phyloP scores from a whole-genome alignment of 2,113 vertebrate genomes.

The Chlamydotis undulata region DNA sequence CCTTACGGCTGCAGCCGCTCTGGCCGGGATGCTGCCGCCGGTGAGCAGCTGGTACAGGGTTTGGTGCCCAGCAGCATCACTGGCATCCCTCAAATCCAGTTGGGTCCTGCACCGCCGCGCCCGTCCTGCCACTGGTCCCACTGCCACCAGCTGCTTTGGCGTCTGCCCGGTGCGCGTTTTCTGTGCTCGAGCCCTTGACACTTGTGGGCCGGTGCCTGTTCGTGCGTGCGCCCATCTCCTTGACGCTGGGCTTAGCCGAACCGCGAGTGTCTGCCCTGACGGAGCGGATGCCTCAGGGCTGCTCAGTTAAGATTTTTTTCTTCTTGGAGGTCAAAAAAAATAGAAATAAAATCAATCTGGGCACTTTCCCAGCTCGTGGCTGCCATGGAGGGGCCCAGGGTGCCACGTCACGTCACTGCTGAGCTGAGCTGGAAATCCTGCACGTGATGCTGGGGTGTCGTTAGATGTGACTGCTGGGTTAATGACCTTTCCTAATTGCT shows the following conservation, averaged over 20 bases:
- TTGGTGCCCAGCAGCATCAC: neutral
- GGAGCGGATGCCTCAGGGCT: rapidly evolving
- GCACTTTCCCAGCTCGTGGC: neutral
- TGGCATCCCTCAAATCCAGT: neutral
- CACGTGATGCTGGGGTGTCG: rapidly evolving
- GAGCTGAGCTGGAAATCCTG: neutral
- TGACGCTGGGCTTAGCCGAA: rapidly evolving
- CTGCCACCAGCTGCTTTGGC: neutral
- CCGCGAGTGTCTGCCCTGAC: rapidly evolving
- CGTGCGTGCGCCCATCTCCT: rapidly evolving
- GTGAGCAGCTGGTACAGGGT: neutral
- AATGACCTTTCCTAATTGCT: neutral
- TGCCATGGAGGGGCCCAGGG: rapidly evolving
- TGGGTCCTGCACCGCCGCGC: rapidly evolving
- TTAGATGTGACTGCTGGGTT: neutral
- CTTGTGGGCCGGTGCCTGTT: rapidly evolving
- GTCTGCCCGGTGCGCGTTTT: rapidly evolving
- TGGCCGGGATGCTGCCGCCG: rapidly evolving
- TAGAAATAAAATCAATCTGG: neutral
- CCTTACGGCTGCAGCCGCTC: neutral
- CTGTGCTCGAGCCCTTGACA: neutral
- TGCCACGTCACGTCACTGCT: rapidly evolving
- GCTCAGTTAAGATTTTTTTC: neutral
- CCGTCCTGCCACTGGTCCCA: rapidly evolving
- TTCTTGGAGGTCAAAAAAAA: neutral